phyloP scores from a whole-genome alignment of 2,888 invertebrate species.

The Amphiduros pacificus region DNA sequence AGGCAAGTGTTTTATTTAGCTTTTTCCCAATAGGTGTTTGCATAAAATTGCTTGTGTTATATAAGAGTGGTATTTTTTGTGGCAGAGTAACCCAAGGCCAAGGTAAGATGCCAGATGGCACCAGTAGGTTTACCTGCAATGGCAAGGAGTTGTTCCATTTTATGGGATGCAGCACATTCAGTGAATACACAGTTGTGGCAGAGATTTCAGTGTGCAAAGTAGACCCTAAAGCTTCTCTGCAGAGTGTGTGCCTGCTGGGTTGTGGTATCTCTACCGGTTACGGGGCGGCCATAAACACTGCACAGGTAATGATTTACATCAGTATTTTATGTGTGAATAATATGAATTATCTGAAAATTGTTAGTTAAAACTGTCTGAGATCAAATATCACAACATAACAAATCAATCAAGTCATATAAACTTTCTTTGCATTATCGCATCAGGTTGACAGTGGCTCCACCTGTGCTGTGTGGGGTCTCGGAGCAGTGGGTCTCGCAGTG shows the following conservation, averaged over 20 bases:
- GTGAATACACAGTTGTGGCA: constrained; percentile 60
- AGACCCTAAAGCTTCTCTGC: constrained; percentile 45
- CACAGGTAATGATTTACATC: no score
- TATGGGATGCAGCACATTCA: constrained; percentile 59
- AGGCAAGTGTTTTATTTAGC: no score
- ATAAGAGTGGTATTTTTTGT: no score
- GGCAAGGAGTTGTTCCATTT: constrained; percentile 58
- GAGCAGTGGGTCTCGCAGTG: constrained; percentile 59
- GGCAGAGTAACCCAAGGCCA: constrained; percentile 51
- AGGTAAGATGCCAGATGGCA: constrained; percentile 61
- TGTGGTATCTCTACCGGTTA: constrained; percentile 69
- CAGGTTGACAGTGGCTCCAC: constrained; percentile 67
- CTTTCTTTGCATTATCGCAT: no score
- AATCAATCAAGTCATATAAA: no score
- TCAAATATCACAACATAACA: no score
- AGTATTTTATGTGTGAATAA: no score
- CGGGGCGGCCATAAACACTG: constrained; percentile 59
- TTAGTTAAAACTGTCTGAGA: no score
- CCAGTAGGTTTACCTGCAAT: constrained; percentile 58
- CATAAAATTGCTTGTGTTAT: background rate
- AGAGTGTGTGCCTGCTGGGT: constrained; percentile 58
- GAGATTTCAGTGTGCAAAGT: constrained; percentile 91
- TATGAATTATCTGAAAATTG: no score
- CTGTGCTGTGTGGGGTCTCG: constrained; percentile 60
- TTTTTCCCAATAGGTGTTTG: background rate